Conservation (phyloP, 1,140 invertebrate species). For the Bombus superbus region DNA sequence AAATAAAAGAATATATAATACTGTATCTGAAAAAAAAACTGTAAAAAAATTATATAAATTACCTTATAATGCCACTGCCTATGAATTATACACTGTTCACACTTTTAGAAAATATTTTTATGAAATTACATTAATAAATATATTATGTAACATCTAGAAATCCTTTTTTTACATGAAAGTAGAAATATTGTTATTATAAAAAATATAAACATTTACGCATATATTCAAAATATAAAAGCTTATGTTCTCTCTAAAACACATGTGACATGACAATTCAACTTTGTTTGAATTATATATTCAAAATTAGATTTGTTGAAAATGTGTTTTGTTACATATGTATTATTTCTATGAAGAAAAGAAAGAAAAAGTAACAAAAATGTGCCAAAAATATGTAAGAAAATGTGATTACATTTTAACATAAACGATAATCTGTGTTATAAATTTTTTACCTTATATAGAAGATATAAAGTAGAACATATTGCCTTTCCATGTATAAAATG, state of each 20-base stretch:
- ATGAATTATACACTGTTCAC: slow-evolving; percentile 1
- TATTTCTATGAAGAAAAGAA: background rate
- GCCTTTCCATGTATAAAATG: slow-evolving; percentile 18
- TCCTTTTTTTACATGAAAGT: slow-evolving; percentile 15
- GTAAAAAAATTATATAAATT: slow-evolving; percentile 23
- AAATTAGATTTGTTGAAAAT: slow-evolving; percentile 1
- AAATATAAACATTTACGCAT: slow-evolving; percentile 30
- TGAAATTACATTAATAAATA: slow-evolving; percentile 32
- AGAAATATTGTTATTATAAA: slow-evolving; percentile 12
- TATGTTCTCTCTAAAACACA: slow-evolving; percentile 17
- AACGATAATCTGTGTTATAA: background rate
- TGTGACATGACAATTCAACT: slow-evolving; percentile 6
- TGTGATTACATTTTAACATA: slow-evolving; percentile 4
- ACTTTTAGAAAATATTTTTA: background rate
- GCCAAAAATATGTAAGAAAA: slow-evolving; percentile 14
- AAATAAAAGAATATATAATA: slow-evolving; percentile 10
- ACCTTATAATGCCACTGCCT: slow-evolving; percentile 30
- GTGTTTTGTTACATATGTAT: slow-evolving; percentile 12
- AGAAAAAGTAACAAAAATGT: background rate
- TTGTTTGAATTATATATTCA: slow-evolving; percentile 25
- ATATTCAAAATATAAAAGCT: slow-evolving; percentile 19
- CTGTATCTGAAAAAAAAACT: background rate
- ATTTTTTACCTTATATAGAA: background rate
- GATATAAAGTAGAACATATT: slow-evolving; percentile 20
- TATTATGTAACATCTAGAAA: slow-evolving; percentile 21